Conservation (phyloP, 2,113 vertebrate species). For the Python bivittatus region DNA sequence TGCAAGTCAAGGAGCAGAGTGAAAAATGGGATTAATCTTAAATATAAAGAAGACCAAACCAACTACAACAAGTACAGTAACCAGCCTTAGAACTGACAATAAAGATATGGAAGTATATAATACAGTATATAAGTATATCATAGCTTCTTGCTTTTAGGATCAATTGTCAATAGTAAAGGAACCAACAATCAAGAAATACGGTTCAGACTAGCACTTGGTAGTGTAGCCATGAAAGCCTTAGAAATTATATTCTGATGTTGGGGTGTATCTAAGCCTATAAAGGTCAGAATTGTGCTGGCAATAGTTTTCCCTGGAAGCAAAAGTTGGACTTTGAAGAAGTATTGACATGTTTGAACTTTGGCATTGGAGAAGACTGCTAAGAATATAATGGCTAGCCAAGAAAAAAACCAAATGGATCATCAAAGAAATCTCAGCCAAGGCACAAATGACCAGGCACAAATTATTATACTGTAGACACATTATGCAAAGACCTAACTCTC, state of each 20-base stretch:
- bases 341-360: neutral
- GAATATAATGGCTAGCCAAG: neutral
- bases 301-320: neutral
- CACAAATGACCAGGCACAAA: neutral
- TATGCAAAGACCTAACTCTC: neutral
- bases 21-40: neutral
- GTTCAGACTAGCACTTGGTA: neutral
- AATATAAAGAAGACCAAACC: neutral
- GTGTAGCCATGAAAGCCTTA: neutral
- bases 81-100: neutral
- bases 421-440: neutral
- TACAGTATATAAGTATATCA: too few species aligned
- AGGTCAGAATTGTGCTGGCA: neutral
- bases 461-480: neutral
- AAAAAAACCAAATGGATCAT: neutral
- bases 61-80: neutral
- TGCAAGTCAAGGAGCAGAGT: neutral
- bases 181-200: neutral
- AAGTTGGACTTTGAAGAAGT: neutral
- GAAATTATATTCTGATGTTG: neutral
- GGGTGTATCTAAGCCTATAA: neutral
- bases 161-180: neutral
- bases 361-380: neutral
- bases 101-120: neutral
- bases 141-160: neutral